phyloP scores from a whole-genome alignment of 2,888 invertebrate species.

The Microplitis manilae region DNA sequence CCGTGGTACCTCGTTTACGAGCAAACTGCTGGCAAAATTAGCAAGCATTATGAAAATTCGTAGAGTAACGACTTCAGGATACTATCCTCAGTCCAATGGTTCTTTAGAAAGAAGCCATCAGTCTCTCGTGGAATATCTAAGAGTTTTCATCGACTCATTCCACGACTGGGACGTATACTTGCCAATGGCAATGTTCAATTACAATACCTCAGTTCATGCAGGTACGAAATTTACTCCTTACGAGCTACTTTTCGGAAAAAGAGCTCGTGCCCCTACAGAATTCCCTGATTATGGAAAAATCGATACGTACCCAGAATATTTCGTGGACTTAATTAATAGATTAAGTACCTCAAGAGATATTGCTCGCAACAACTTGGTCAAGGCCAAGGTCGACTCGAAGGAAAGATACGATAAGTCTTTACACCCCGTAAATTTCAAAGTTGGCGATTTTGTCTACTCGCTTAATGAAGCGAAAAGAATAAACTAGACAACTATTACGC shows the following conservation, averaged over 20 bases:
- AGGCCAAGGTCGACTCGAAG: too few species aligned
- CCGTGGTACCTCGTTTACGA: conserved; percentile 23
- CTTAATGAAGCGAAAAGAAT: conserved; percentile 16
- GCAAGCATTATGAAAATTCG: conserved; percentile 3
- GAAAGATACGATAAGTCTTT: neutral
- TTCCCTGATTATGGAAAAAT: neutral
- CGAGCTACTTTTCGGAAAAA: too few species aligned
- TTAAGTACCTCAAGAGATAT: neutral
- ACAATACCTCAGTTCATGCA: conserved; percentile 17
- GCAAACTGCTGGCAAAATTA: conserved; percentile 27
- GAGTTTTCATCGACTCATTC: neutral
- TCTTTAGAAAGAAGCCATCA: conserved; percentile 35
- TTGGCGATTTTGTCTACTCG: conserved; percentile 11
- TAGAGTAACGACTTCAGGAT: neutral
- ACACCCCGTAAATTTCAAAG: neutral
- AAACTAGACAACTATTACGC: conserved; percentile 21
- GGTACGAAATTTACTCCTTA: conserved; percentile 36
- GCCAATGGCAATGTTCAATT: conserved; percentile 14
- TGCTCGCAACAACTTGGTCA: neutral
- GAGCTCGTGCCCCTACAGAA: neutral
- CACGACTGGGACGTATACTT: conserved; percentile 4
- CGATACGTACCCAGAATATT: neutral
- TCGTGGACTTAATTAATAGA: neutral
- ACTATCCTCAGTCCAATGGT: conserved; percentile 27
- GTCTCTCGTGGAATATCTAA: conserved; percentile 24